Evolutionary conservation across 92 coral and sea anemone genomes (phyloP), one percentile per base, ranked within the genome.

Genomic region (Epizoanthus scotinus): DNA sequence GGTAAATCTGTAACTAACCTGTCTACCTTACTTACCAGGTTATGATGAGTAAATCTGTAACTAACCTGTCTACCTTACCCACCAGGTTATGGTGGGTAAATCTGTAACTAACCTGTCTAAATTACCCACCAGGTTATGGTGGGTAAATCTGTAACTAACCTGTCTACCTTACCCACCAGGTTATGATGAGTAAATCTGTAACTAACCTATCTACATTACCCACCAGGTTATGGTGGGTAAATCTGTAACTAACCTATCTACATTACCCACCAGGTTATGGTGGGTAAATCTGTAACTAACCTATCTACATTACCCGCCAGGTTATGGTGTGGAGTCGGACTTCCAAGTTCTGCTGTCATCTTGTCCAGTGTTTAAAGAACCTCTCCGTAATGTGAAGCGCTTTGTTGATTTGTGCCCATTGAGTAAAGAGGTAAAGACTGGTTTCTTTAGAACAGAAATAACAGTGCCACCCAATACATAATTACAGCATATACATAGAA

Each of bases 331-430:
- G 42, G 97, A 96, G 31, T 86, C 97, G 13, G 99, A 96, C 77
- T 91, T 96, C 57, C 91, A 90, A 61, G 87, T 91, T 58, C 87
- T 96, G 91, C 82, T 87, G 47, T 73, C 98, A 10, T 91, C 99
- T 2, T 91, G 94, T 47, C 96, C 99, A 42, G 67, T 81, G 19
- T 87, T 89, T 53, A 88, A 91, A 54, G 87, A 83, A 19, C 64
- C 96, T 36, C 82, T 96, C 22, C 90, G 66, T 40, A 91, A 88
- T 22, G 87, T 91, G 68, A 84, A 86, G 50, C 94, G 99, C 24
- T 96, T 96, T 84, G 97, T 96, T 40, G 99, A 96, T 78, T 55
- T 96, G 68, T 96, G 99, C 47, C 93, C 98, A 25, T 78, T 96
- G 38, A 93, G 99, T 74, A 91, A 95, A 75, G 84, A 92, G 90